phyloP scores from a whole-genome alignment of 2,888 invertebrate species.

The Himalopsyche kuldschensis region DNA sequence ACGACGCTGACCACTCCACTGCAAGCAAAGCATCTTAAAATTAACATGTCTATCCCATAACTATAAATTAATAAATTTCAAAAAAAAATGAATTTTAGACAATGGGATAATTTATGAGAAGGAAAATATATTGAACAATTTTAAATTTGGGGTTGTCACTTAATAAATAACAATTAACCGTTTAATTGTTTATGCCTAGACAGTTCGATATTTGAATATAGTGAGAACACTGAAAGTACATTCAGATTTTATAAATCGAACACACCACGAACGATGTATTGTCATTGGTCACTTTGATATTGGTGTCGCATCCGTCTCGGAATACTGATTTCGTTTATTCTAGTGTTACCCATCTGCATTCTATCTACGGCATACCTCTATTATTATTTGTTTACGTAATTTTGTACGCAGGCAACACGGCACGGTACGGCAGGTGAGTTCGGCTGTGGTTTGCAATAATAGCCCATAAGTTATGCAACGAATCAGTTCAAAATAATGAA shows the following conservation, averaged over 20 bases:
- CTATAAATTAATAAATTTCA: too few species aligned
- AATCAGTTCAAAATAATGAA: neutral
- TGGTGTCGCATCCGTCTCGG: neutral
- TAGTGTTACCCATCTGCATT: neutral
- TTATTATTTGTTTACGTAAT: constrained; percentile 10
- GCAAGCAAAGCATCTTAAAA: too few species aligned
- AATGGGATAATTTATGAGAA: too few species aligned
- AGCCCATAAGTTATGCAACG: neutral
- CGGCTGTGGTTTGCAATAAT: neutral
- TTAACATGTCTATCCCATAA: too few species aligned
- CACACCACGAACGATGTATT: neutral
- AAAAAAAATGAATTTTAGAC: too few species aligned
- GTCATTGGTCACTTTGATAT: neutral
- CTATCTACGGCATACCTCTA: neutral
- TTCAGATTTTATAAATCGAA: neutral
- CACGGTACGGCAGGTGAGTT: neutral
- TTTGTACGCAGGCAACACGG: neutral
- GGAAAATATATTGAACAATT: too few species aligned
- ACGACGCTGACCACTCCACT: too few species aligned
- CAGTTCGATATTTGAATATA: too few species aligned
- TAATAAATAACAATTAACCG: too few species aligned
- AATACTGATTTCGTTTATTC: neutral
- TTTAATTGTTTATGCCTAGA: too few species aligned
- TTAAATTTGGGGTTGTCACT: too few species aligned
- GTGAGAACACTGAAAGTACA: neutral